Evolutionary conservation across 1,140 invertebrate genomes (phyloP).

Genomic region (Pseudomyrmex concolor): DNA sequence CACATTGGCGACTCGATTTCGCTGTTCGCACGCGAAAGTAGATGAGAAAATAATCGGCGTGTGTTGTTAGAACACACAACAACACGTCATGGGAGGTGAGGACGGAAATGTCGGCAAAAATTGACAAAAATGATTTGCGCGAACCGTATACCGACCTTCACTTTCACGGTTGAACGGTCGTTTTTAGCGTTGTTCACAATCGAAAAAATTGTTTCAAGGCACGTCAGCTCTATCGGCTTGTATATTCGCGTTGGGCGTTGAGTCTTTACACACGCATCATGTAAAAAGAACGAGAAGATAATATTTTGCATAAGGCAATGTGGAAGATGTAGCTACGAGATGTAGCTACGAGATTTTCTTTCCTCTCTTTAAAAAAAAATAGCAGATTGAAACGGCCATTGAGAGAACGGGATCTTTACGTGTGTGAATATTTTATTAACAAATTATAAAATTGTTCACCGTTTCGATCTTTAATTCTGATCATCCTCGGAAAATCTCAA

Average conservation of each 20-base stretch:
- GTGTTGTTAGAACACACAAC: constrained; percentile 18
- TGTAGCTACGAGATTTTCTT: too few relatives aligned
- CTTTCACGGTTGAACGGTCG: constrained; percentile 47
- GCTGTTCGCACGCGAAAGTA: background rate
- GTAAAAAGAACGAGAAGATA: too few relatives aligned
- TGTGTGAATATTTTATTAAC: too few relatives aligned
- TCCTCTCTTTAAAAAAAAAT: too few relatives aligned
- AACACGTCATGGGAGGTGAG: background rate
- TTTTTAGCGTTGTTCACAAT: constrained; percentile 22
- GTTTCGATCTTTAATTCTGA: too few relatives aligned
- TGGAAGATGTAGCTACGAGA: too few relatives aligned
- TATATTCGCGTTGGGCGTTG: background rate
- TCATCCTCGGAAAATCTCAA: too few relatives aligned
- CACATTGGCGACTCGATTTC: background rate
- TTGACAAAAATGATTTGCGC: constrained; percentile 43
- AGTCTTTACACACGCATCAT: constrained; percentile 6
- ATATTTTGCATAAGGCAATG: too few relatives aligned
- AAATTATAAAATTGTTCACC: too few relatives aligned
- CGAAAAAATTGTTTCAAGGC: constrained; percentile 60
- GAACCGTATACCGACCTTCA: constrained; percentile 41
- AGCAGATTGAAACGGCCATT: too few relatives aligned
- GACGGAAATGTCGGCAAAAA: constrained; percentile 24
- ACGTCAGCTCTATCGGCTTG: background rate
- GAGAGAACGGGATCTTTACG: too few relatives aligned
- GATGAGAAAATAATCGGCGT: constrained; percentile 24